A percentile compares a stretch with the other conserved stretches of the same genome.
These are phyloP conservation scores for Lymantria monacha DNA, from an alignment of 2,888 invertebrate genomes.

Conservation along the genomic window DNA sequence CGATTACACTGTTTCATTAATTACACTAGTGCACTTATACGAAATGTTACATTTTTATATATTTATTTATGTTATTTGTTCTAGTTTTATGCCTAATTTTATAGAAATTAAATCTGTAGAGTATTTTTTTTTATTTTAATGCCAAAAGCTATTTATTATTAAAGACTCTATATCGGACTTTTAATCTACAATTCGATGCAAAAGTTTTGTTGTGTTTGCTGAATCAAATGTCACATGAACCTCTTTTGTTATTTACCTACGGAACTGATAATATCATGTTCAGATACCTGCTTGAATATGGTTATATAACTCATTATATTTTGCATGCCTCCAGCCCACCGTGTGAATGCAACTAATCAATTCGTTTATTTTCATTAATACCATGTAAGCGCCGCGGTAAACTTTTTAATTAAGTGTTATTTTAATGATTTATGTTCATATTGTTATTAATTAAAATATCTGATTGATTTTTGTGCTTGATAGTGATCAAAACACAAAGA, in stretches of 20 bases:
- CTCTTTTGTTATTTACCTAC: slow-evolving; percentile 26
- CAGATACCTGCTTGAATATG: neutral
- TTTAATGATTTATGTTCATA: slow-evolving; percentile 24
- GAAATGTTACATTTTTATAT: no score
- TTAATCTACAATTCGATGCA: no score
- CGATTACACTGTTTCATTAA: no score
- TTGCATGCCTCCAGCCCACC: slow-evolving; percentile 46
- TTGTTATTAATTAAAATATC: slow-evolving; percentile 1
- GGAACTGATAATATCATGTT: neutral
- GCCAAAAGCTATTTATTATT: no score
- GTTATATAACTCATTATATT: slow-evolving; percentile 31
- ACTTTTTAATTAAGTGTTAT: slow-evolving; percentile 34
- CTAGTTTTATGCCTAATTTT: slow-evolving; percentile 16
- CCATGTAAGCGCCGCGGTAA: slow-evolving; percentile 20
- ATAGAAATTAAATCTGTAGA: no score
- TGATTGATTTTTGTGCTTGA: no score
- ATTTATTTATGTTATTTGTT: no score
- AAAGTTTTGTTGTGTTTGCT: no score
- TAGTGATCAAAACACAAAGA: slow-evolving; percentile 1
- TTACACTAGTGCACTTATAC: no score
- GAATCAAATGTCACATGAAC: no score
- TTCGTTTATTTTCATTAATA: slow-evolving; percentile 10
- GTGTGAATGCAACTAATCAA: slow-evolving; percentile 53
- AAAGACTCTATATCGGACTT: no score
- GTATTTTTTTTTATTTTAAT: no score